Evolutionary conservation across 2,113 vertebrate species (phyloP).

Genomic region (Calidris pygmaea): DNA sequence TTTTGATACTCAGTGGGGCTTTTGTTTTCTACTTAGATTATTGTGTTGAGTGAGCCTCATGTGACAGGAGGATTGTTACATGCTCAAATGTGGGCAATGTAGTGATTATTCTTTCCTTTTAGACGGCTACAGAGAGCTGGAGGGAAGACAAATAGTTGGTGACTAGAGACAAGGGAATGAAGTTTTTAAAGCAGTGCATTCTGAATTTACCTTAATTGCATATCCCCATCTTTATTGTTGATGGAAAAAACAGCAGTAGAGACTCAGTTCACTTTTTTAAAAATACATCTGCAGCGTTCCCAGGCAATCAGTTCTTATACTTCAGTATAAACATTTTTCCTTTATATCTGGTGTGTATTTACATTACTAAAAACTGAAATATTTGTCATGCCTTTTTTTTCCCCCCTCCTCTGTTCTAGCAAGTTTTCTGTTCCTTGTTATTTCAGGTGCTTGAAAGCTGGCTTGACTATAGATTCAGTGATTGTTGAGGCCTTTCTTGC

Average conservation of each 20-base stretch:
- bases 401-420: background rate
- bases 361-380: background rate
- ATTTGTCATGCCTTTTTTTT: background rate
- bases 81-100: background rate
- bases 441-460: slow-evolving; percentile 89
- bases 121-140: background rate
- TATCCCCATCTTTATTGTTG: background rate
- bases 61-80: background rate
- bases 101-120: background rate
- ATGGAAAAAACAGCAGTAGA: background rate
- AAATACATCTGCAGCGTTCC: background rate
- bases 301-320: background rate
- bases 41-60: background rate
- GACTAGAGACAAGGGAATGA: background rate
- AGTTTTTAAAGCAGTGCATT: background rate
- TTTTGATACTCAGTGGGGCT: background rate
- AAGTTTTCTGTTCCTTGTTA: background rate
- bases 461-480: slow-evolving; percentile 88
- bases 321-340: background rate
- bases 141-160: background rate
- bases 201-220: background rate
- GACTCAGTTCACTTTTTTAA: background rate
- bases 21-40: background rate
- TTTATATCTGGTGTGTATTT: background rate
- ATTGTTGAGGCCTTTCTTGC: slow-evolving; percentile 96